These are phyloP conservation scores for Dusona sp. DNA, from an alignment of 2,888 invertebrate genomes.

Conservation along the genomic window DNA sequence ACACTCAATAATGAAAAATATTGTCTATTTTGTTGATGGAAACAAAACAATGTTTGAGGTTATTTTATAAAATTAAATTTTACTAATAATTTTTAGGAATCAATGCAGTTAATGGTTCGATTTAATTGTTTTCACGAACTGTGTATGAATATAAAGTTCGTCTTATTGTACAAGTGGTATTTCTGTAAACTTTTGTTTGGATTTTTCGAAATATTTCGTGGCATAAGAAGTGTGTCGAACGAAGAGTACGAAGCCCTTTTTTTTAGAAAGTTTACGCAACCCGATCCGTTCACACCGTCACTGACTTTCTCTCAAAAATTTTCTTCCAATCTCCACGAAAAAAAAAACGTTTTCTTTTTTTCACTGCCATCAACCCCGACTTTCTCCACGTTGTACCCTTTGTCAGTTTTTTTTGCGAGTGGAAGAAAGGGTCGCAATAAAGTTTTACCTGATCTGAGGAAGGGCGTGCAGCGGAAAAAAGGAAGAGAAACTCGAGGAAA, in stretches of 20 bases:
- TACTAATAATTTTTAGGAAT: too few relatives aligned
- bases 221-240: slow-evolving; percentile 17
- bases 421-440: slow-evolving; percentile 66
- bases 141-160: background rate
- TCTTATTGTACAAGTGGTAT: too few relatives aligned
- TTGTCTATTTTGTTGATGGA: background rate
- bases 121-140: background rate
- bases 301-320: slow-evolving; percentile 59
- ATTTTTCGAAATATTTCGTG: slow-evolving; percentile 11
- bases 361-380: slow-evolving; percentile 55
- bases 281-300: slow-evolving; percentile 52
- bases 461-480: slow-evolving; percentile 57
- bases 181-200: too few relatives aligned
- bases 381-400: slow-evolving; percentile 69
- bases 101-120: background rate
- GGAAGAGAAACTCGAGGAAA: slow-evolving; percentile 69
- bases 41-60: background rate
- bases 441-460: slow-evolving; percentile 64
- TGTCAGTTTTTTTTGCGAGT: slow-evolving; percentile 56
- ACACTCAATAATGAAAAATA: background rate
- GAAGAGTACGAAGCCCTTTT: slow-evolving; percentile 33
- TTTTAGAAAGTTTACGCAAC: slow-evolving; percentile 65
- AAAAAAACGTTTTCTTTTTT: slow-evolving; percentile 32
- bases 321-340: slow-evolving; percentile 23
- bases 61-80: background rate